Evolutionary conservation across 2,797 vertebrate species (phyloP), one percentile per base, ranked within the genome.

Genomic region (Chloroceryle amazona): DNA sequence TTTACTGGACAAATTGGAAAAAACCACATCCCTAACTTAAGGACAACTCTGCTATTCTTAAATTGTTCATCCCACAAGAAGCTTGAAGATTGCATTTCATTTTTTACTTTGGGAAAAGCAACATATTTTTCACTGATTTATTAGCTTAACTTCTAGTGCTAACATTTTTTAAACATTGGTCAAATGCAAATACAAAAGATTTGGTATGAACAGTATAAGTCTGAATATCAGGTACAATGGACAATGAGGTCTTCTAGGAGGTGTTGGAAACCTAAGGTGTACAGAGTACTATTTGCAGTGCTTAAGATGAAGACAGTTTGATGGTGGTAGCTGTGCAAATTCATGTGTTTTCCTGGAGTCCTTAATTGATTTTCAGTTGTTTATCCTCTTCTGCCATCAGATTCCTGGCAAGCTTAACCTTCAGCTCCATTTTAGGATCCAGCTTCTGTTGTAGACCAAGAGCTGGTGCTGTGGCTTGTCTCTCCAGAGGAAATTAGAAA

Each of bases 321-420:
- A 90, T 96, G 84, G 60, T 65, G 95, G 23, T 88, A 92, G 89
- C 47, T 80, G 39, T 65, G 37, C 52, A 97, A 97, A 98, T 94
- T 91, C 88, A 71, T 91, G 47, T 93, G 74, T 95, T 97, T 97
- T 96, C 88, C 93, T 95, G 81, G 80, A 97, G 89, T 62, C 62
- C 72, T 96, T 31, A 95, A 96, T 96, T 96, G 95, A 96, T 96
- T 98, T 98, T 97, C 71, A 82, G 97, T 97, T 94, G 66, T 89
- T 90, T 96, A 96, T 94, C 65, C 81, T 96, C 82, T 97, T 92
- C 91, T 97, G 71, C 84, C 82, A 46, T 86, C 73, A 92, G 55
- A 51, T 94, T 96, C 87, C 93, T 17, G 23, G 81, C 92, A 97
- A 95, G 84, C 60, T 95, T 80, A 96, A 52, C 80, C 80, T 87